A percentile compares a stretch with the other conserved stretches of the same genome.
Conservation (phyloP, 2,797 vertebrate species). For the Melopsittacus undulatus region DNA sequence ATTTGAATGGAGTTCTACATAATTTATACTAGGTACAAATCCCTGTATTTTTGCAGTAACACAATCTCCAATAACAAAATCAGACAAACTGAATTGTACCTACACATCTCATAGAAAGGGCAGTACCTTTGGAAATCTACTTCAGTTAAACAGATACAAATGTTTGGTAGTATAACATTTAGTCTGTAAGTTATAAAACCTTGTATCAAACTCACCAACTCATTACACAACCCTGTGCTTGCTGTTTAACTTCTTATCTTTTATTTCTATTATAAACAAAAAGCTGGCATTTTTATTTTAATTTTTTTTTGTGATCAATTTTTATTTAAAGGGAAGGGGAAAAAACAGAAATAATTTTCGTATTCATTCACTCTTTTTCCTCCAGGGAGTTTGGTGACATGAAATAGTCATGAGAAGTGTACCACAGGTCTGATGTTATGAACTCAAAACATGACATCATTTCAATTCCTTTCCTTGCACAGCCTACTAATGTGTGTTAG, state of each 20-base stretch:
- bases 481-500: too few relatives aligned
- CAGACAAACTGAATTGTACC: background rate
- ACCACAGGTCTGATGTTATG: background rate
- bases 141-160: background rate
- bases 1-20: background rate
- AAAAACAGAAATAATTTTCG: background rate
- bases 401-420: background rate
- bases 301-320: background rate
- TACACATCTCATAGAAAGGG: background rate
- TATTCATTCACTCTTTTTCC: background rate
- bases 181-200: background rate
- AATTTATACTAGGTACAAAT: background rate
- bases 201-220: background rate
- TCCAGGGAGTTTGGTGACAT: background rate
- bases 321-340: background rate
- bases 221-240: background rate
- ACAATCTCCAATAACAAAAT: background rate
- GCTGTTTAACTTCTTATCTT: background rate
- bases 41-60: background rate
- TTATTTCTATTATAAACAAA: background rate
- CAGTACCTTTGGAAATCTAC: background rate
- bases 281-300: background rate
- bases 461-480: background rate
- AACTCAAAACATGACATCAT: fast-evolving
- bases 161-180: background rate